Conservation (phyloP, 2,113 vertebrate species). For the Burhinus bistriatus region DNA sequence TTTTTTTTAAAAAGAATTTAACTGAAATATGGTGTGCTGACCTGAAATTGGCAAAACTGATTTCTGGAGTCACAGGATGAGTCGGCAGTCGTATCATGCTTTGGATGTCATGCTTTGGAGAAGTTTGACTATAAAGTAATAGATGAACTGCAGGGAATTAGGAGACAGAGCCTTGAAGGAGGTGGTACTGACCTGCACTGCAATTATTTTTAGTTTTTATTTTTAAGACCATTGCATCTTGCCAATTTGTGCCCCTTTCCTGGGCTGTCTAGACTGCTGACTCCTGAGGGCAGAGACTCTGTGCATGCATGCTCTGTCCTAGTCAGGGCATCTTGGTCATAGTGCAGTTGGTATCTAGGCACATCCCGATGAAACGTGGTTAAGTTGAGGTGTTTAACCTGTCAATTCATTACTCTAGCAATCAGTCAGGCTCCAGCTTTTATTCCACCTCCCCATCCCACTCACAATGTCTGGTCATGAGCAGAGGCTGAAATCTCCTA, state of each 20-base stretch:
- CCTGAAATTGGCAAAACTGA: neutral
- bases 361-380: too few species aligned
- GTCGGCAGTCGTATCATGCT: rapidly evolving
- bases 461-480: too few species aligned
- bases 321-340: too few species aligned
- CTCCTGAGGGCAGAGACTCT: too few species aligned
- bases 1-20: neutral
- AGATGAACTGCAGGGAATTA: neutral
- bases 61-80: neutral
- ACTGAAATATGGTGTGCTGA: neutral
- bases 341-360: too few species aligned
- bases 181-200: neutral
- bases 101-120: neutral
- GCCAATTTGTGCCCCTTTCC: neutral
- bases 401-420: too few species aligned
- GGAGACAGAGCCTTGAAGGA: neutral
- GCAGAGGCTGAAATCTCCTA: too few species aligned
- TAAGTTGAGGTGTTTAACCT: too few species aligned
- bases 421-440: too few species aligned
- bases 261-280: too few species aligned
- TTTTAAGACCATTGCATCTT: neutral
- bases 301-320: too few species aligned
- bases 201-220: neutral
- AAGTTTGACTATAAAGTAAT: neutral
- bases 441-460: too few species aligned